Percentiles rank a stretch among this genome's conserved stretches.
These are phyloP conservation scores for Myrmecobius fasciatus DNA, from an alignment of 2,113 vertebrate species.

Conservation along the genomic window DNA sequence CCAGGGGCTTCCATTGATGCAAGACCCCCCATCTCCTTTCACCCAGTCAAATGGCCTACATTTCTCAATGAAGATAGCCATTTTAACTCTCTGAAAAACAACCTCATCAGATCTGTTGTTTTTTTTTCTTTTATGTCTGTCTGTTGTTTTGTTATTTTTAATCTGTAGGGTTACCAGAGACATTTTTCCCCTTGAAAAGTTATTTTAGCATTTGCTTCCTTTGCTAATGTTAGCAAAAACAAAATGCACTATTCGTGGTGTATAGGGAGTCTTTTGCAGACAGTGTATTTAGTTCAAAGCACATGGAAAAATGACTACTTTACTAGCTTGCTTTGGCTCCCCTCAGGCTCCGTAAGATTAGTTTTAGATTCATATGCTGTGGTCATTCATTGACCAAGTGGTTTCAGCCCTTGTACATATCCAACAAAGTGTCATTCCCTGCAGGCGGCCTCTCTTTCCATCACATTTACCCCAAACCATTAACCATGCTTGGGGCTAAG, in stretches of 20 bases:
- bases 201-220: constrained; percentile 60
- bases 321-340: constrained; percentile 80
- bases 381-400: constrained; percentile 83
- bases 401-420: constrained; percentile 78
- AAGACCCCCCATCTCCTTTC: background rate
- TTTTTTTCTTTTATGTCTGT: background rate
- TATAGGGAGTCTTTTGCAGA: constrained; percentile 75
- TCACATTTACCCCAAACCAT: constrained; percentile 83
- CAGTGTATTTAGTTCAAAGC: constrained; percentile 76
- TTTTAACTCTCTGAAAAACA: constrained; percentile 60
- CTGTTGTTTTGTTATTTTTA: constrained; percentile 51
- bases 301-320: constrained; percentile 80
- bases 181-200: background rate
- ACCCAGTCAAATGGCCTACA: background rate
- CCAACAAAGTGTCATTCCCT: constrained; percentile 81
- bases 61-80: constrained; percentile 36
- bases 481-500: constrained; percentile 76
- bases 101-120: background rate
- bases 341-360: constrained; percentile 86
- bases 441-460: constrained; percentile 79
- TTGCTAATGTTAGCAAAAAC: constrained; percentile 75
- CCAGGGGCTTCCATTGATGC: background rate
- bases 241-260: constrained; percentile 67
- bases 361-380: constrained; percentile 87
- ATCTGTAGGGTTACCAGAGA: constrained; percentile 28